Evolutionary conservation across 2,888 invertebrate species (phyloP).

Genomic region (Linnaemya vulpina): DNA sequence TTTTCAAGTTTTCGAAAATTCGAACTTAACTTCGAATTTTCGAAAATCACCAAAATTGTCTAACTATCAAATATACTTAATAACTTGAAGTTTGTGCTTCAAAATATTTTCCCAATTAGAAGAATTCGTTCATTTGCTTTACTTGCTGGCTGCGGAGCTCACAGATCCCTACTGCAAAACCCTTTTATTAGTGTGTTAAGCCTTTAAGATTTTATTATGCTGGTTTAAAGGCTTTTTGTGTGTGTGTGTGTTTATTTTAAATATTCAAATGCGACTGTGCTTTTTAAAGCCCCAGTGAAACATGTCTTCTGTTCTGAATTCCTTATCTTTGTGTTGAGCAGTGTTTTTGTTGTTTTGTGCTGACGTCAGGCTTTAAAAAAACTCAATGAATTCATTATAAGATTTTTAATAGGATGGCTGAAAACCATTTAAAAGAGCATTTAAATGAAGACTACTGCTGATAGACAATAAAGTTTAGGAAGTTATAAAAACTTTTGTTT

Average conservation of each 20-base stretch:
- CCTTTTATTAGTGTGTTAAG: conserved; percentile 35
- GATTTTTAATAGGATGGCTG: background rate
- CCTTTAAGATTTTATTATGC: background rate
- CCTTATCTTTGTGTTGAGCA: conserved; percentile 48
- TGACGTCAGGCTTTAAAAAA: conserved; percentile 24
- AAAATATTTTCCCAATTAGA: background rate
- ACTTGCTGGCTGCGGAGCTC: background rate
- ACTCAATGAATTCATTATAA: conserved; percentile 54
- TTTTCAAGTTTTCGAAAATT: background rate
- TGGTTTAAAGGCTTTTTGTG: background rate
- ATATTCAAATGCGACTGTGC: conserved; percentile 49
- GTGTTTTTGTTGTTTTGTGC: conserved; percentile 8
- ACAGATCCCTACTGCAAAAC: conserved; percentile 12
- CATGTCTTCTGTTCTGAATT: conserved; percentile 44
- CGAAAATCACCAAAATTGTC: background rate
- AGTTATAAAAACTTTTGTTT: background rate
- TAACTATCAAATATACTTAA: background rate
- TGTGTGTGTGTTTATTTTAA: conserved; percentile 40
- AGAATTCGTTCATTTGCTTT: background rate
- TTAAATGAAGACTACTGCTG: background rate
- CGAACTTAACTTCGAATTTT: conserved; percentile 3
- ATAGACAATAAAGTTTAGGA: background rate
- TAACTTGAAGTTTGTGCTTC: background rate
- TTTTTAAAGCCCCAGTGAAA: conserved; percentile 2
- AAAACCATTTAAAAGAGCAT: background rate